phyloP scores from a whole-genome alignment of 2,113 vertebrate species.

The Nothobranchius furzeri region DNA sequence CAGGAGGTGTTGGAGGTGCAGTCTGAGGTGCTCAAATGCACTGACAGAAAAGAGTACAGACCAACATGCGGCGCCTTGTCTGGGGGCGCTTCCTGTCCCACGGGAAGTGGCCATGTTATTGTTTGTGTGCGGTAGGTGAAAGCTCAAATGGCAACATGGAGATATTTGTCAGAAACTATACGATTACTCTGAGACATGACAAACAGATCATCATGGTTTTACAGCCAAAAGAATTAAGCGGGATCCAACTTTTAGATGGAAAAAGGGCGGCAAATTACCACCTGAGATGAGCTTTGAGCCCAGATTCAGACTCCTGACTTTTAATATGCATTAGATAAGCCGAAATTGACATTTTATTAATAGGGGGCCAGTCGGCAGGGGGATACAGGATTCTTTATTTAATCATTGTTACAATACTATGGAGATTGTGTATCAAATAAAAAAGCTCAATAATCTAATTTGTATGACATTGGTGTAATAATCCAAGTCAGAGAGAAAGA shows the following conservation, averaged over 20 bases:
- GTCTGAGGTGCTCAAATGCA: slow-evolving; percentile 26
- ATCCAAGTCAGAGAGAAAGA: slow-evolving; percentile 31
- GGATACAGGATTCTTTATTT: slow-evolving; percentile 59
- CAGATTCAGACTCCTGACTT: slow-evolving; percentile 46
- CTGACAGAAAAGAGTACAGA: slow-evolving; percentile 31
- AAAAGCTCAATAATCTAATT: slow-evolving; percentile 52
- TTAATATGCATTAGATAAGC: slow-evolving; percentile 70
- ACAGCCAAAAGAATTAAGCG: slow-evolving; percentile 53
- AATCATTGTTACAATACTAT: slow-evolving; percentile 62
- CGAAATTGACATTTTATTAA: slow-evolving; percentile 78
- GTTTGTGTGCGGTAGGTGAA: slow-evolving; percentile 13
- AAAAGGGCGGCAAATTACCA: slow-evolving; percentile 65
- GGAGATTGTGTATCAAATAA: slow-evolving; percentile 62
- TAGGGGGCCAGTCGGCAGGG: slow-evolving; percentile 64
- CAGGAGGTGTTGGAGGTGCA: slow-evolving; percentile 24
- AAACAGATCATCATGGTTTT: slow-evolving; percentile 29
- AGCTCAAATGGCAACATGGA: slow-evolving; percentile 30
- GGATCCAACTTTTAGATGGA: slow-evolving; percentile 66
- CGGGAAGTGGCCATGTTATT: slow-evolving; percentile 9
- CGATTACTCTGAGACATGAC: background rate
- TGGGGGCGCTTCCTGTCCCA: slow-evolving; percentile 26
- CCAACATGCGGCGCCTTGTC: slow-evolving; percentile 34
- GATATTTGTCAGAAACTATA: slow-evolving; percentile 17
- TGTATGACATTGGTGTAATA: slow-evolving; percentile 49
- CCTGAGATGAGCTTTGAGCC: slow-evolving; percentile 69